Conservation (phyloP, 2,113 vertebrate genomes). For the Natator depressus region DNA sequence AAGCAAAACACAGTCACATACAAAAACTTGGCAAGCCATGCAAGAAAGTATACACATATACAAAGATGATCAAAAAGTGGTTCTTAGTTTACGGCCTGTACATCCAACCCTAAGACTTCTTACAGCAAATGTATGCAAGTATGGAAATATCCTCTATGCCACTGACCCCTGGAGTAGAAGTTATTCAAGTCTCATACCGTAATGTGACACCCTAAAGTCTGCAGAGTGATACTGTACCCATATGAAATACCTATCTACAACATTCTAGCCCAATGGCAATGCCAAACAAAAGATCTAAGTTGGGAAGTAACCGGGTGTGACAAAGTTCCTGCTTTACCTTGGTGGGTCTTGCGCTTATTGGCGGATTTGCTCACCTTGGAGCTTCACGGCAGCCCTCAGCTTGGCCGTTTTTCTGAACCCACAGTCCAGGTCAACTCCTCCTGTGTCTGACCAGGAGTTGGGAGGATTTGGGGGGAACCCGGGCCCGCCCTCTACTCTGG, state of each 20-base stretch:
- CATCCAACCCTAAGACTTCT: neutral
- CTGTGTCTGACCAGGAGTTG: too few species aligned
- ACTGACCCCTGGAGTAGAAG: neutral
- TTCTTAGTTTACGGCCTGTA: neutral
- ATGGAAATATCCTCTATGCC: neutral
- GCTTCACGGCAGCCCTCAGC: too few species aligned
- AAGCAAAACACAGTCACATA: neutral
- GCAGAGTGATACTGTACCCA: neutral
- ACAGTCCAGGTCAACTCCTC: too few species aligned
- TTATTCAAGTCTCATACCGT: neutral
- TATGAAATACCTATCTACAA: neutral
- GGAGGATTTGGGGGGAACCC: too few species aligned
- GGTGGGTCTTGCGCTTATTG: too few species aligned
- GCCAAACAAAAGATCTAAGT: neutral
- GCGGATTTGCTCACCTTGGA: too few species aligned
- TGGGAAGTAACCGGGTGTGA: neutral
- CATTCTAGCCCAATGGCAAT: neutral
- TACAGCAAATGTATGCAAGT: neutral
- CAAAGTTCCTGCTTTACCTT: too few species aligned
- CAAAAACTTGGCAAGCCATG: neutral
- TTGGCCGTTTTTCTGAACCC: too few species aligned
- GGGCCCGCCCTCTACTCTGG: too few species aligned
- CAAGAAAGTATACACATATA: neutral
- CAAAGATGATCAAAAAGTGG: neutral
- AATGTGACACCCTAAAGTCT: neutral